These are phyloP conservation scores for Brachyhypopomus gauderio DNA, from an alignment of 2,113 vertebrate genomes.

Conservation along the genomic window DNA sequence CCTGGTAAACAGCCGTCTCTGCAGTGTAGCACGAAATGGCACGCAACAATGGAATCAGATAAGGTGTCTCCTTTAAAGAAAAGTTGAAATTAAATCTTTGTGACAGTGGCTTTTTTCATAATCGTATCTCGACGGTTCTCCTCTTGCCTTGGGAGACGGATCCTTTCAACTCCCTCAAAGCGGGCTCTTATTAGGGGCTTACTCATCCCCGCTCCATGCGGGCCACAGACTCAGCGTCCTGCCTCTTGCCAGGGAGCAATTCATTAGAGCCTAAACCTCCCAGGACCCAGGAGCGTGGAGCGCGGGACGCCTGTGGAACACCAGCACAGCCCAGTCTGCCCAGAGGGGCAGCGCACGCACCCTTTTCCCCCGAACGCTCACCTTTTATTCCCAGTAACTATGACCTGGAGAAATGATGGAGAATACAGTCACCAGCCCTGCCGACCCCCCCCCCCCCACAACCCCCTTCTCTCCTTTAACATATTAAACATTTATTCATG, in stretches of 20 bases:
- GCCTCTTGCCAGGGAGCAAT: slow-evolving; percentile 62
- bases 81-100: slow-evolving; percentile 66
- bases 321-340: slow-evolving; percentile 32
- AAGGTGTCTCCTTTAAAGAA: slow-evolving; percentile 62
- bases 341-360: slow-evolving; percentile 25
- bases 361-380: slow-evolving; percentile 44
- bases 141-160: slow-evolving; percentile 55
- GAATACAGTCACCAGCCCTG: slow-evolving; percentile 25
- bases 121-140: slow-evolving; percentile 67
- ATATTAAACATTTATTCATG: slow-evolving; percentile 77
- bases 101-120: slow-evolving; percentile 70
- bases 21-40: slow-evolving; percentile 54
- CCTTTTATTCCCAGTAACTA: slow-evolving; percentile 69
- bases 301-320: slow-evolving; percentile 57
- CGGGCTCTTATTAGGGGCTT: slow-evolving; percentile 52
- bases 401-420: slow-evolving; percentile 69
- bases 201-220: slow-evolving; percentile 23
- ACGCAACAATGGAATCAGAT: slow-evolving; percentile 60
- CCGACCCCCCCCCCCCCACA: slow-evolving; percentile 54
- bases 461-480: slow-evolving; percentile 58
- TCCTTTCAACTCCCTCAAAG: slow-evolving; percentile 57
- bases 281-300: slow-evolving; percentile 50
- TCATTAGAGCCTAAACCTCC: slow-evolving; percentile 63
- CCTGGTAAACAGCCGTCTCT: slow-evolving; percentile 59
- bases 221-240: slow-evolving; percentile 44